These are phyloP conservation scores for Drosophila baimaii DNA, from an alignment of 1,140 invertebrate species.

Conservation along the genomic window DNA sequence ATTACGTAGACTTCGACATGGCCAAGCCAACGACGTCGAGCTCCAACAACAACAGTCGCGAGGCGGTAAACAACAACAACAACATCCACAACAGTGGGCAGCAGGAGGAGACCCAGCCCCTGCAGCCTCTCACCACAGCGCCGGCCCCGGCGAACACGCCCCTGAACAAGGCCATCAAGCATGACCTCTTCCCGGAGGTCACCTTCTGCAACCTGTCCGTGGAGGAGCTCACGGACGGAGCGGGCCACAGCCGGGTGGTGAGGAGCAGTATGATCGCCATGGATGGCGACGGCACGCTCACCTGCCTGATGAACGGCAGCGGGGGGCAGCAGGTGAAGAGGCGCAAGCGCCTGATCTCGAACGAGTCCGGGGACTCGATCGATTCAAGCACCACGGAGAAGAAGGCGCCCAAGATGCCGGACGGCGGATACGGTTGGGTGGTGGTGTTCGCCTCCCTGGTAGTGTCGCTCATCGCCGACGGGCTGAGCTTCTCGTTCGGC, in stretches of 20 bases:
- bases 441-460: constrained; percentile 93
- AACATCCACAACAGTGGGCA: constrained; percentile 21
- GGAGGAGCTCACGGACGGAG: constrained; percentile 64
- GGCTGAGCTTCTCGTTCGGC: constrained; percentile 96
- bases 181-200: constrained; percentile 81
- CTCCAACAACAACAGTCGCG: constrained; percentile 44
- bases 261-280: constrained; percentile 69
- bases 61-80: constrained; percentile 50
- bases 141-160: constrained; percentile 75
- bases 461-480: constrained; percentile 97
- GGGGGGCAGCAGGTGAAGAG: constrained; percentile 67
- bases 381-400: constrained; percentile 75
- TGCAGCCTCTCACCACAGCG: constrained; percentile 27
- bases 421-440: constrained; percentile 90
- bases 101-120: constrained; percentile 49
- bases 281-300: constrained; percentile 47
- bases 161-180: constrained; percentile 75
- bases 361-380: constrained; percentile 79
- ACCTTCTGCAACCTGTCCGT: constrained; percentile 80
- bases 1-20: constrained; percentile 22
- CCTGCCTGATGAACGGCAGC: constrained; percentile 51
- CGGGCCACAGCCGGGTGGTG: constrained; percentile 48
- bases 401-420: constrained; percentile 80
- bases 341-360: constrained; percentile 79
- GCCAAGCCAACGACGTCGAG: constrained; percentile 30